Evolutionary conservation across 2,113 vertebrate genomes (phyloP), one percentile per base, ranked within the genome.

Genomic region (Tor tambroides): DNA sequence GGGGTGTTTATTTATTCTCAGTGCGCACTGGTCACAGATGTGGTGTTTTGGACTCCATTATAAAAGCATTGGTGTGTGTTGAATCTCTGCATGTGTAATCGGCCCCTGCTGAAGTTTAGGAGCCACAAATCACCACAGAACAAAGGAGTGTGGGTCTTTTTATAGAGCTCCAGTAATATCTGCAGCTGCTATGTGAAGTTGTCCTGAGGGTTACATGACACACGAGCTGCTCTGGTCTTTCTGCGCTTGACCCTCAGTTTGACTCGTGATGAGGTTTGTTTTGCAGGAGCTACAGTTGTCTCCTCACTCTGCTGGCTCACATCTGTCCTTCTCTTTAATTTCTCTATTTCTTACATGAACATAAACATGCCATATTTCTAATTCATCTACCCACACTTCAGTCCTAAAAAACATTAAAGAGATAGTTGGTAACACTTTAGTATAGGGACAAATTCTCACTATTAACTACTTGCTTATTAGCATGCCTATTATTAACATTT

Each of bases 151-250:
- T 30, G 19, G 67, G 15, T 88, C 72, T 89, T 87, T 89, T 35
- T 65, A 43, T 81, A 76, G 32, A 87, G 75, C 54, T 77, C 72
- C 83, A 72, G 19, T 65, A 75, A 80, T 84, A 80, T 86, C 26
- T 78, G 81, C 81, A 59, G 59, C 75, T 88, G 65, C 74, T 86
- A 74, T 74, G 63, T 83, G 65, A 72, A 59, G 65, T 19, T 71
- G 59, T 72, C 43, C 43, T 43, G 19, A 75, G 38, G 30, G 59
- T 69, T 21, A 74, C 6, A 69, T 69, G 79, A 85, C 41, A 75
- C 79, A 38, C 69, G 11, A 65, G 72, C 54, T 65, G 3, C 54
- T 46, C 76, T 38, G 35, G 9, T 81, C 46, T 65, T 30, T 82
- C 65, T 61, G 46, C 12, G 23, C 28, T 54, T 41, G 78, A 49